phyloP scores from a whole-genome alignment of 2,113 vertebrate species.

The Aegotheles bennettii region DNA sequence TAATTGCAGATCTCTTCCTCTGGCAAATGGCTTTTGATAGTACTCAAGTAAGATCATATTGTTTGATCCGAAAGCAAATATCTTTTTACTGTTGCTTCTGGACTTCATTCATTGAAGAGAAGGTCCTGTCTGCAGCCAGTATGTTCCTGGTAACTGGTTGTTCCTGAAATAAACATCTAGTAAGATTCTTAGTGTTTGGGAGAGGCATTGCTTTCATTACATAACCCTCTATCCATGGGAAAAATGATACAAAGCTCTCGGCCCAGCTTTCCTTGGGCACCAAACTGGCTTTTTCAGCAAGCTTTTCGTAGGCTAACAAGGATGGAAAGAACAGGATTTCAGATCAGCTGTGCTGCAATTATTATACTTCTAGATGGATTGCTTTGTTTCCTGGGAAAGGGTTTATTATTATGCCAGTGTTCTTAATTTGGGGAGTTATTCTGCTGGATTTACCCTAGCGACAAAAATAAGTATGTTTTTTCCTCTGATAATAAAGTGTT shows the following conservation, averaged over 20 bases:
- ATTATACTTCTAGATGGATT: background rate
- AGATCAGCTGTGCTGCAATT: background rate
- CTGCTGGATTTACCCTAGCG: background rate
- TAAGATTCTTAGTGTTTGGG: slow-evolving; percentile 11
- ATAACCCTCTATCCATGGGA: slow-evolving; percentile 21
- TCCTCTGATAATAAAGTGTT: background rate
- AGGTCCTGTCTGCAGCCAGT: slow-evolving; percentile 25
- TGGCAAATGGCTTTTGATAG: slow-evolving; percentile 13
- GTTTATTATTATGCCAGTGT: background rate
- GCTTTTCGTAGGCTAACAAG: background rate
- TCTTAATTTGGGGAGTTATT: background rate
- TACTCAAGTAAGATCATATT: background rate
- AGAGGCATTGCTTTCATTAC: slow-evolving; percentile 43
- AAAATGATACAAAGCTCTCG: background rate
- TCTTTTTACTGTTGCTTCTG: slow-evolving; percentile 22
- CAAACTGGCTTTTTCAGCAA: background rate
- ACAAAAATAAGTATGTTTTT: background rate
- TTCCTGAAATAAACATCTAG: slow-evolving; percentile 48
- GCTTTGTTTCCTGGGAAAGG: slow-evolving; percentile 9
- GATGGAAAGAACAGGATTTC: background rate
- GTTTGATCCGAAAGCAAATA: slow-evolving; percentile 17
- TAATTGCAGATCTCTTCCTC: background rate
- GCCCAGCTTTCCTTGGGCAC: background rate
- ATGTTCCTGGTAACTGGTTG: slow-evolving; percentile 40
- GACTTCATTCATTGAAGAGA: slow-evolving; percentile 28